Base-by-base conservation (phyloP, 2,113 vertebrate species). In the Corydoras maculifer region DNA sequence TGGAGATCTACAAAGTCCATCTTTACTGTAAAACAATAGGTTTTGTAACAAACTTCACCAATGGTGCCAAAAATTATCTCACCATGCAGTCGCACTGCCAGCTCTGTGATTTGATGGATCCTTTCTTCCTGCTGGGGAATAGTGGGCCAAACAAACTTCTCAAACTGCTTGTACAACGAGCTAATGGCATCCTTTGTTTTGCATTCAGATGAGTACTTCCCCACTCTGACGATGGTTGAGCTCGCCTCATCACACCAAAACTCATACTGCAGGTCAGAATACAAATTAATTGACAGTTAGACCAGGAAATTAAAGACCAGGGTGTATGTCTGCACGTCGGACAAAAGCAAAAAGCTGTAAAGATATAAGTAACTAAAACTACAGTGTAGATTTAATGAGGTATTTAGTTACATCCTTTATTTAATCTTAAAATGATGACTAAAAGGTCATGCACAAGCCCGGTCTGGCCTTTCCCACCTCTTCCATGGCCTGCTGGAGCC, bases 201-300 rank as follows among this genome's bases (percentile, higher is more conserved):
- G 70, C 95, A 95, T 76, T 93, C 88, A 0, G 86, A 83, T 35
- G 93, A 95, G 68, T 93, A 94, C 76, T 85, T 93, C 13, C 84
- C 83, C 61, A 98, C 94, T 69, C 94, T 88, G 60, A 92, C 10
- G 10, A 97, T 88, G 53, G 94, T 94, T 15, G 91, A 89, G 1
- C 87, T 91, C 14, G 92, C 89, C 58, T 96, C 95, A 75, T 95
- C 92, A 70, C 89, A 93, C 94, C 94, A 97, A 79, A 91, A 91
- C 48, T 93, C 90, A 76, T 92, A 93, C 96, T 98, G 79, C 32
- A 77, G 53, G 65, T 15, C 31, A 71, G 25, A 9, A 54, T 12
- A 53, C 25, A 65, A 8, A 25, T 25, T 1, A 25, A 25, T 25
- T 25, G 1, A 1, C 18, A 25, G 18, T 25, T 25, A 25, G 18